These are phyloP conservation scores for Pogonophryne albipinna DNA, from an alignment of 2,797 vertebrate species.

Conservation along the genomic window DNA sequence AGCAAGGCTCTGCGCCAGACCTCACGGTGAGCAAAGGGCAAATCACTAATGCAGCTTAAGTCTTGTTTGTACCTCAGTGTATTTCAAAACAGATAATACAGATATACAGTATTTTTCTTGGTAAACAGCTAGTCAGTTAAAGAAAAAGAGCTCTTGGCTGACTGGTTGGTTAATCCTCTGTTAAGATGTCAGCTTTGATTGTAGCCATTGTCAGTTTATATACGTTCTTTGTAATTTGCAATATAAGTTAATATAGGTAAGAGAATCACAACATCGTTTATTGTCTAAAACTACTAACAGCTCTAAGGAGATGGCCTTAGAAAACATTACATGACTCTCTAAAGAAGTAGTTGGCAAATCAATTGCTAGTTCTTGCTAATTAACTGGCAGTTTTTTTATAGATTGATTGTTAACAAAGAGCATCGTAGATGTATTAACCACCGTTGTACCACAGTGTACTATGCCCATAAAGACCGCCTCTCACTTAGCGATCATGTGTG, in stretches of 20 bases:
- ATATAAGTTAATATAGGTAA: background rate
- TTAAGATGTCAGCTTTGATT: background rate
- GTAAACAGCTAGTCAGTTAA: background rate
- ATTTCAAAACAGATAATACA: background rate
- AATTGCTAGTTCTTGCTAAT: background rate
- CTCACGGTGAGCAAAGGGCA: too few species aligned
- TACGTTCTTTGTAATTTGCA: background rate
- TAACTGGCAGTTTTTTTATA: slow-evolving; percentile 1
- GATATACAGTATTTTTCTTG: background rate
- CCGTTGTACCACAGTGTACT: background rate
- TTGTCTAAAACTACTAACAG: too few species aligned
- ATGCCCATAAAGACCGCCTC: slow-evolving; percentile 13
- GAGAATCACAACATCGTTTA: background rate
- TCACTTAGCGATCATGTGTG: slow-evolving; percentile 28
- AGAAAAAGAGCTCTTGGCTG: background rate
- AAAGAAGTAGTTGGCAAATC: background rate
- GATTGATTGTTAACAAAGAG: slow-evolving; percentile 14
- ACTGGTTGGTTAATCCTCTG: background rate
- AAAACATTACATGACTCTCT: background rate
- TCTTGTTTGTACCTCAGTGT: background rate
- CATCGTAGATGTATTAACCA: background rate
- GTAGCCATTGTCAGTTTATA: background rate
- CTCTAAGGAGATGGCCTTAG: background rate
- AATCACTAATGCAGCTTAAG: too few species aligned
- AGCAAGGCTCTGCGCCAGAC: too few species aligned